Percentiles rank a stretch among this genome's conserved stretches.
These are phyloP conservation scores for Agapostemon virescens DNA, from an alignment of 2,888 invertebrate genomes.

Conservation along the genomic window DNA sequence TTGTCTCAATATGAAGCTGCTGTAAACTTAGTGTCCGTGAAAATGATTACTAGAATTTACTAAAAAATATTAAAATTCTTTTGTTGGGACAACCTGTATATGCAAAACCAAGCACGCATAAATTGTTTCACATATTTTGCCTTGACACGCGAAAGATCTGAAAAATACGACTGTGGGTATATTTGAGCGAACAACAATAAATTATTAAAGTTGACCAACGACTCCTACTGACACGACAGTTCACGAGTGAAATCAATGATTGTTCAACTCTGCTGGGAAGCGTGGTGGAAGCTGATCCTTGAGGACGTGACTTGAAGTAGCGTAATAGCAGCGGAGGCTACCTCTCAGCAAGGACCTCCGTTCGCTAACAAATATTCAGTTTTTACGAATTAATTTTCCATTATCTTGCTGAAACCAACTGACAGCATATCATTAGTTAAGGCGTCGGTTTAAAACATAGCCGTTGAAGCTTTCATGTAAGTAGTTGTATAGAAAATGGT, in stretches of 20 bases:
- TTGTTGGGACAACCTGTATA: neutral
- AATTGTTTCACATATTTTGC: neutral
- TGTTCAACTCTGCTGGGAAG: slow-evolving; percentile 6
- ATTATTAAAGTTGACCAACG: no score
- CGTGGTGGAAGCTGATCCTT: neutral
- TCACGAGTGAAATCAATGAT: neutral
- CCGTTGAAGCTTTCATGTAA: slow-evolving; percentile 73
- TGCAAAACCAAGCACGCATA: neutral
- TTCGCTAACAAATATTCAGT: slow-evolving; percentile 58
- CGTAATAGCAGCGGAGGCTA: slow-evolving; percentile 56
- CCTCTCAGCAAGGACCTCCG: slow-evolving; percentile 73
- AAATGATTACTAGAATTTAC: no score
- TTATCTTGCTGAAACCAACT: slow-evolving; percentile 79
- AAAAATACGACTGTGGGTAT: neutral
- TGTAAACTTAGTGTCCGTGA: no score
- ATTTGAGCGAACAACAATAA: neutral
- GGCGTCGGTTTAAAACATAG: slow-evolving; percentile 66
- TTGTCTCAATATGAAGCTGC: no score
- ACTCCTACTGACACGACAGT: neutral
- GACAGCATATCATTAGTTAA: slow-evolving; percentile 78
- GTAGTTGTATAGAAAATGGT: slow-evolving; percentile 59
- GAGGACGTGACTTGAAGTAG: slow-evolving; percentile 13
- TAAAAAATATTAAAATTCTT: no score
- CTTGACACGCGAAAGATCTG: neutral
- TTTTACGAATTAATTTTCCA: slow-evolving; percentile 66